phyloP scores from a whole-genome alignment of 2,888 invertebrate genomes.

The Tethea ocularis region DNA sequence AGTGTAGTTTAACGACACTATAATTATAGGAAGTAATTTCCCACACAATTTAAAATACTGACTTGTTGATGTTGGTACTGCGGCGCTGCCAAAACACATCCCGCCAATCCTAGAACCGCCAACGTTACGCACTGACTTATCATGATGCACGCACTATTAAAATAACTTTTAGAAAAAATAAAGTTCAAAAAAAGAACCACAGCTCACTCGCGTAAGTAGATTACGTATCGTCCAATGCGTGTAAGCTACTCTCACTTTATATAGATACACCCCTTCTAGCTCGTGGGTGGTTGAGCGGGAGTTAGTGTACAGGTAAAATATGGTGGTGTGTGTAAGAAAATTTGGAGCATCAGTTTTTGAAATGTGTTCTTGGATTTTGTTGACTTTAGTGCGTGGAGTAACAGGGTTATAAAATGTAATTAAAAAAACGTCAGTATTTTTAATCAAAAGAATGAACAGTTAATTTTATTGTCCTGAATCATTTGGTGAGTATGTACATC shows the following conservation, averaged over 20 bases:
- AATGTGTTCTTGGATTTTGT: conserved; percentile 16
- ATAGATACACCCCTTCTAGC: conserved; percentile 78
- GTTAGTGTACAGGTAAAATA: conserved; percentile 34
- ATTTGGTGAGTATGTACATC: neutral
- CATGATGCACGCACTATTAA: conserved; percentile 69
- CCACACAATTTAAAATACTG: conserved; percentile 32
- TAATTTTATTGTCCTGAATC: neutral
- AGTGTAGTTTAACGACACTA: neutral
- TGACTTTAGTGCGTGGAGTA: neutral
- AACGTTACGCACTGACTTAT: conserved; percentile 69
- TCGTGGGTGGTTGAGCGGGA: conserved; percentile 51
- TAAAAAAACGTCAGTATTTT: too few relatives aligned
- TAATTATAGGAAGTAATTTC: neutral
- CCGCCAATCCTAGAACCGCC: conserved; percentile 55
- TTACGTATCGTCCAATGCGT: conserved; percentile 67
- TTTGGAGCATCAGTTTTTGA: conserved; percentile 37
- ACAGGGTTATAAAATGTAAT: neutral
- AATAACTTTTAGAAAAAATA: conserved; percentile 36
- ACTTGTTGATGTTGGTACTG: conserved; percentile 75
- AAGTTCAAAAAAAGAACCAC: conserved; percentile 45
- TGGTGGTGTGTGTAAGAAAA: conserved; percentile 33
- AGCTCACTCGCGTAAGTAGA: conserved; percentile 65
- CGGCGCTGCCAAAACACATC: conserved; percentile 59
- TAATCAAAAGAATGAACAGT: neutral
- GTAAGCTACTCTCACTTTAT: conserved; percentile 71